phyloP scores from a whole-genome alignment of 2,113 vertebrate genomes.

The Oxyura jamaicensis region DNA sequence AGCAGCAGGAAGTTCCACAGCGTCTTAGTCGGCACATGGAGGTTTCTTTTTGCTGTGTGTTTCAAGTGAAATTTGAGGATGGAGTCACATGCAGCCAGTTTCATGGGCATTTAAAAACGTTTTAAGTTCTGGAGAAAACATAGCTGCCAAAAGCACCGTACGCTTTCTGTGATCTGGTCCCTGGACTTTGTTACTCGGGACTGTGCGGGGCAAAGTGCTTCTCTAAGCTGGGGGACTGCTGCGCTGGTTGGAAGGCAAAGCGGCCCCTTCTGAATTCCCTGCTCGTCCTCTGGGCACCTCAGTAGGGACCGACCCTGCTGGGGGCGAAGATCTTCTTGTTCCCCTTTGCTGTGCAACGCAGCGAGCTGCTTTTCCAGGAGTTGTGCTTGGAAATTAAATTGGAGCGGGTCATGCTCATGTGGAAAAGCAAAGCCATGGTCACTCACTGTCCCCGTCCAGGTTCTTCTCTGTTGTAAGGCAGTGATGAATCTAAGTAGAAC shows the following conservation, averaged over 20 bases:
- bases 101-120: neutral
- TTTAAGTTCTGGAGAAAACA: neutral
- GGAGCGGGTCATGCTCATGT: neutral
- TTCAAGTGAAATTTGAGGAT: neutral
- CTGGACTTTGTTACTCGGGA: neutral
- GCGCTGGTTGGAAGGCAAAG: accelerated
- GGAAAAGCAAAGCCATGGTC: neutral
- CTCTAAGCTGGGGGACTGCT: neutral
- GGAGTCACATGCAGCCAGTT: neutral
- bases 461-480: neutral
- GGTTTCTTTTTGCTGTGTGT: neutral
- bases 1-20: too few species aligned
- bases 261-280: neutral
- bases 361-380: neutral
- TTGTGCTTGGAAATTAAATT: neutral
- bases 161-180: neutral
- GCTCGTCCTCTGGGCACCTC: neutral
- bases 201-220: neutral
- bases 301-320: neutral
- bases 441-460: accelerated
- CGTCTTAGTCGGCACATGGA: neutral
- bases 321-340: accelerated
- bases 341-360: neutral
- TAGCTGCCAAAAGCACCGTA: neutral
- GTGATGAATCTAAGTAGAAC: conserved; percentile 6